Evolutionary conservation across 1,140 invertebrate species (phyloP).

Genomic region (Branchinecta lynchi): DNA sequence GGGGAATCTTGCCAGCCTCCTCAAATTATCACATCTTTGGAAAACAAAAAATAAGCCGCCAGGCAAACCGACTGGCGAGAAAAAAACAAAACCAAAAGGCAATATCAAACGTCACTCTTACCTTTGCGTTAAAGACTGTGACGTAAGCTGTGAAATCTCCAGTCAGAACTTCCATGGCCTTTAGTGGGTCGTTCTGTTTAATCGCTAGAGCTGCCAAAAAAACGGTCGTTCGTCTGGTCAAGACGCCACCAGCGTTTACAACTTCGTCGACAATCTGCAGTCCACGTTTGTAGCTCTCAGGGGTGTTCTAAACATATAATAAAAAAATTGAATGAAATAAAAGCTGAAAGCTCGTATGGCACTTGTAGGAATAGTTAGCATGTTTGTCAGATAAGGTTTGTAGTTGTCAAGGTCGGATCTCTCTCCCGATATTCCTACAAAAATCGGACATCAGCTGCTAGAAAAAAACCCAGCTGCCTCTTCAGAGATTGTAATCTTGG

Average conservation of each 20-base stretch:
- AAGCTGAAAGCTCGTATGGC: no score
- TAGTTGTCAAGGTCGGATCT: no score
- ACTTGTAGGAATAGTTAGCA: no score
- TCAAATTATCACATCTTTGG: no score
- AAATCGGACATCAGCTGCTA: no score
- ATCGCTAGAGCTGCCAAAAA: conserved; percentile 47
- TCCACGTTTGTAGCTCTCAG: conserved; percentile 47
- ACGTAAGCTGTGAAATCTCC: conserved; percentile 42
- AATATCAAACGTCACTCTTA: conserved; percentile 26
- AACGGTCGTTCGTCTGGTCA: conserved; percentile 41
- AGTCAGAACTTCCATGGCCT: conserved; percentile 44
- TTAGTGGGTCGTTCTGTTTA: conserved; percentile 45
- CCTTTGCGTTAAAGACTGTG: conserved; percentile 48
- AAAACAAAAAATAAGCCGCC: conserved; percentile 15
- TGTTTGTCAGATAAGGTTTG: no score
- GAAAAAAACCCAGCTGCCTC: no score
- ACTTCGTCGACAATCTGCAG: conserved; percentile 43
- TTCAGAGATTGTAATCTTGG: no score
- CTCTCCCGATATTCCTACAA: no score
- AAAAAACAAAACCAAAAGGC: no score
- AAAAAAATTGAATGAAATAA: no score
- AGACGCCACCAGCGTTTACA: conserved; percentile 35
- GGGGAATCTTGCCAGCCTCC: no score
- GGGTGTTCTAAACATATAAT: conserved; percentile 44
- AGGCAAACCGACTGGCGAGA: neutral